Conservation (phyloP, 2,888 invertebrate species). For the Thymelicus lineola region DNA sequence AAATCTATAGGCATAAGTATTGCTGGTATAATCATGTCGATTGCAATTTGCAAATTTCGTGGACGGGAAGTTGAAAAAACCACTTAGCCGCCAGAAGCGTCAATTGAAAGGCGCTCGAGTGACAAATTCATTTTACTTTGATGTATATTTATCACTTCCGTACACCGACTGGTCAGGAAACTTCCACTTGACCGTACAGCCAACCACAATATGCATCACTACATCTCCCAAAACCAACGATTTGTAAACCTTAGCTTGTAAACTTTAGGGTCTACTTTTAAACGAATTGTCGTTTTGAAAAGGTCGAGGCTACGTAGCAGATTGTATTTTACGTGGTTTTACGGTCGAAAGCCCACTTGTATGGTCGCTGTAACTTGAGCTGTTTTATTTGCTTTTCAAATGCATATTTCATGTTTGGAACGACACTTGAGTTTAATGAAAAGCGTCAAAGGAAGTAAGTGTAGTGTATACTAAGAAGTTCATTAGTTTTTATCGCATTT, state of each 20-base stretch:
- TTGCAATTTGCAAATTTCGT: no score
- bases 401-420: conserved; percentile 33
- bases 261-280: neutral
- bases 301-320: conserved; percentile 1
- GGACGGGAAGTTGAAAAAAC: conserved; percentile 1
- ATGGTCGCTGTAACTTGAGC: conserved; percentile 26
- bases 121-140: conserved; percentile 31
- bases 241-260: neutral
- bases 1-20: no score
- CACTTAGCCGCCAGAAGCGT: conserved; percentile 5
- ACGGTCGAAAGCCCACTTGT: conserved; percentile 32
- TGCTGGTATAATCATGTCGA: no score
- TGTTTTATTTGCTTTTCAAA: conserved; percentile 35
- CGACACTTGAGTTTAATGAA: conserved; percentile 27
- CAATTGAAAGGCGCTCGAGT: conserved; percentile 20
- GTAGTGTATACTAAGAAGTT: conserved; percentile 6
- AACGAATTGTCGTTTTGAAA: neutral
- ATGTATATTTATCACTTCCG: conserved; percentile 55
- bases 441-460: conserved; percentile 26
- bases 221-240: neutral
- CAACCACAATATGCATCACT: neutral
- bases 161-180: conserved; percentile 51
- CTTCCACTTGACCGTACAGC: conserved; percentile 47
- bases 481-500: conserved; percentile 5
- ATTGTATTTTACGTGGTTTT: conserved; percentile 25